Base-by-base conservation (phyloP, 2,888 invertebrate species). In the Pheosia gnoma region DNA sequence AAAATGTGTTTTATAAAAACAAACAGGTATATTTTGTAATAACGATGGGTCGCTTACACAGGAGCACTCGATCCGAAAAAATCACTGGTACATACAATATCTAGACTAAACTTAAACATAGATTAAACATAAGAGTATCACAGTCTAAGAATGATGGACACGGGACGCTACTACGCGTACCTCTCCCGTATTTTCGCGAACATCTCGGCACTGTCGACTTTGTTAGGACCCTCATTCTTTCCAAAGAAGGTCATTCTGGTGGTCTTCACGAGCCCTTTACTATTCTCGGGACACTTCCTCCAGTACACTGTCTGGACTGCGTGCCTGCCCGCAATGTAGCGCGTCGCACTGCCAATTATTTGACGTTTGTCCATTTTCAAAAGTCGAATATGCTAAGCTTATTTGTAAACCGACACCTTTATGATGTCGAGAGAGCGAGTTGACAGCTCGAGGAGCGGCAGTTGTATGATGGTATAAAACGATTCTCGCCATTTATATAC, bases 231-330 rank as follows among this genome's bases (percentile, higher is more conserved):
- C 51, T 93, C 94, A 59, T 90, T 91, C 71, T 93, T 94, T 10
- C 94, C 95, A 77, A 95, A 95, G 78, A 94, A 94, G 0, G 94
- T 94, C 75, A 93, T 94, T 74, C 91, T 94, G 6, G 95, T 94
- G 9, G 95, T 95, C 79, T 93, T 95, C 60, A 95, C 77, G 62
- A 95, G 88, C 9, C 93, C 94, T 45, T 93, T 94, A 68, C 87
- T 89, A 41, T 83, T 84, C 49, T 88, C 91, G 5, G 94, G 90
- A 0, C 91, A 86, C 54, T 95, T 94, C 76, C 96, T 93, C 97
- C 97, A 97, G 79, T 97, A 97, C 0, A 96, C 96, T 0, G 96
- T 96, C 81, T 97, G 96, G 37, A 96, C 94, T 1, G 96, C 96
- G 78, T 96, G 95, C 65, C 96, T 94, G 58, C 96, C 96, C 58